These are phyloP conservation scores for Meda fulgida DNA, from an alignment of 2,797 vertebrate species.

Conservation along the genomic window DNA sequence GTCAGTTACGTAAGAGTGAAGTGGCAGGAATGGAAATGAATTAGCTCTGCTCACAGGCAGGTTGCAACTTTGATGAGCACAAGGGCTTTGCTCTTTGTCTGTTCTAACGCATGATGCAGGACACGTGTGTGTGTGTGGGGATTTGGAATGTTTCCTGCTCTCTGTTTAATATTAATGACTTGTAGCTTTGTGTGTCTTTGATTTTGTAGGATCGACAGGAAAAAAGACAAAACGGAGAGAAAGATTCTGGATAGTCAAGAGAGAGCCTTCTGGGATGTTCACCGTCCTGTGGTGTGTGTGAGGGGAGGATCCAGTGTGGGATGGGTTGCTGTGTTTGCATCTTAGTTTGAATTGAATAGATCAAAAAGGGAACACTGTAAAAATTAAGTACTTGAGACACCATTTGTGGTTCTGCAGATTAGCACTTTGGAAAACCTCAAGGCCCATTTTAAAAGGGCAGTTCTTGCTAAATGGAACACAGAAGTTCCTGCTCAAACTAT, in stretches of 20 bases:
- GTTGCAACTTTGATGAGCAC: constrained; percentile 44
- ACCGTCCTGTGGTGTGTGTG: constrained; percentile 92
- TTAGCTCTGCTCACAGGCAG: constrained; percentile 45
- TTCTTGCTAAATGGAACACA: background rate
- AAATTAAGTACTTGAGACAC: background rate
- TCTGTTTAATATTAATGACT: constrained; percentile 35
- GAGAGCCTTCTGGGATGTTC: constrained; percentile 98
- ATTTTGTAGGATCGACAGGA: constrained; percentile 91
- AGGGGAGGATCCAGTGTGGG: background rate
- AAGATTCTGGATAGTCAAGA: constrained; percentile 99
- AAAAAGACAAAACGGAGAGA: constrained; percentile 98
- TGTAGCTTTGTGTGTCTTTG: constrained; percentile 49
- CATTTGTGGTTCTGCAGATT: background rate
- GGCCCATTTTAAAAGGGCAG: background rate
- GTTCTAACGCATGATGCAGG: constrained; percentile 18
- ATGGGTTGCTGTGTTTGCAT: background rate
- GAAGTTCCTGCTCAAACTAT: background rate
- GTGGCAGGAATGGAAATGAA: constrained; percentile 57
- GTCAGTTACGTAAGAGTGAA: constrained; percentile 63
- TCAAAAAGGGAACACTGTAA: background rate
- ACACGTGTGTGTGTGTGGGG: background rate
- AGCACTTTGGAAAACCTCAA: background rate
- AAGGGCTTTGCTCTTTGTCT: constrained; percentile 1
- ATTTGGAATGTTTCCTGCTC: constrained; percentile 2
- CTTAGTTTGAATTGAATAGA: background rate